Evolutionary conservation across 2,888 invertebrate genomes (phyloP), one percentile per base, ranked within the genome.

Genomic region (Eupithecia dodoneata): DNA sequence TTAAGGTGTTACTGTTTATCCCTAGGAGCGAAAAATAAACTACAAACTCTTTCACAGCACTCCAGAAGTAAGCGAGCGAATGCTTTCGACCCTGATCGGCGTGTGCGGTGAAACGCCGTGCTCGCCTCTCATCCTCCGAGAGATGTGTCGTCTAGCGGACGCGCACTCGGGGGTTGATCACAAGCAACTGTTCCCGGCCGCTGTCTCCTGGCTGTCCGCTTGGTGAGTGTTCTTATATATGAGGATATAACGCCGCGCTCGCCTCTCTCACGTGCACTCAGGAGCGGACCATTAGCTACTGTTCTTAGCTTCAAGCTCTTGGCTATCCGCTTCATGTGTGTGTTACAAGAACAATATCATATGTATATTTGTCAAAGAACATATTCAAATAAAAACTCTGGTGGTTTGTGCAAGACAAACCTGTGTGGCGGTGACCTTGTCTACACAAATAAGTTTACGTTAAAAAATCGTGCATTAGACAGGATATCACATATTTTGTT

Each of bases 161-260:
- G 98, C 98, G 41, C 97, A 98, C 41, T 96, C 96, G 5, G 98
- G 98, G 45, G 94, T 96, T 70, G 98, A 99, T 0, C 99, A 99
- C 88, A 94, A 96, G 3, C 96, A 96, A 45, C 93, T 99, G 30
- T 98, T 99, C 90, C 96, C 97, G 55, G 97, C 98, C 0, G 96
- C 97, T 0, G 91, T 96, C 49, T 96, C 96, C 63, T 99, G 99
- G 99, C 96, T 99, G 2, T 96, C 97, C 76, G 90, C 97, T 9
- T 97, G 97, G 93, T 96, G 90, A 88, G 82, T 74, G 13, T 67
- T 42, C 4, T 49, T 49, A 49, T 49, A 2, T 4, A 13, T 49
- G 4, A 49, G 49, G 47, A 47, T 47, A 47, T 47, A 45, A 45
- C 45, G 45, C 45, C 45, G 45, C 7, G 45, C 6, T 45, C 45